Conservation (phyloP, 2,113 vertebrate species). For the Urocolius indicus region DNA sequence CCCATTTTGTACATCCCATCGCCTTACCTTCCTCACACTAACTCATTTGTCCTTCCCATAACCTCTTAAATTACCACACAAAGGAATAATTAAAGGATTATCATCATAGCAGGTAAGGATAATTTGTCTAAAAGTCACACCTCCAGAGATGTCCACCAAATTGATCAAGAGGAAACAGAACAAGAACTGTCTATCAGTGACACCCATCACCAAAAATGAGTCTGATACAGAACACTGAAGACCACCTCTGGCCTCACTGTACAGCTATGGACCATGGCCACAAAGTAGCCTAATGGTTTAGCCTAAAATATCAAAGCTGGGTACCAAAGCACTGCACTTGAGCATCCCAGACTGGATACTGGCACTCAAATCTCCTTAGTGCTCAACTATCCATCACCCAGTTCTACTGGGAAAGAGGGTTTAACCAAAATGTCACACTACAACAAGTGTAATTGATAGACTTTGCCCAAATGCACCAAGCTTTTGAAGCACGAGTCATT, state of each 20-base stretch:
- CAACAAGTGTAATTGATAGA: neutral
- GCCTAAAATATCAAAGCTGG: neutral
- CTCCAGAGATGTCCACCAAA: neutral
- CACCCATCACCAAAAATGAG: neutral
- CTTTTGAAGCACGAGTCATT: neutral
- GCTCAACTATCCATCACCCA: neutral
- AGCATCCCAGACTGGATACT: neutral
- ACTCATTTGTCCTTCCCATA: neutral
- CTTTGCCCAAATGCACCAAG: neutral
- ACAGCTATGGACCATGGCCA: neutral
- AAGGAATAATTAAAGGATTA: neutral
- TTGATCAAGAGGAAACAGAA: neutral
- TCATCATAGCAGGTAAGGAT: neutral
- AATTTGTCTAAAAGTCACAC: neutral
- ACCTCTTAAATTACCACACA: neutral
- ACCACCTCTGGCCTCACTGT: neutral
- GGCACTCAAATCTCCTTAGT: neutral
- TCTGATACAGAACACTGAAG: neutral
- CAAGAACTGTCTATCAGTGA: neutral
- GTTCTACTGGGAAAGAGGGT: neutral
- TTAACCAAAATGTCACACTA: neutral
- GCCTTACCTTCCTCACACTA: neutral
- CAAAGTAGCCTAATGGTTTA: neutral
- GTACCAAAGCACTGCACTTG: neutral
- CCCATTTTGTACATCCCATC: neutral